Conservation (phyloP, 1,140 invertebrate species). For the Drepana arcuata region DNA sequence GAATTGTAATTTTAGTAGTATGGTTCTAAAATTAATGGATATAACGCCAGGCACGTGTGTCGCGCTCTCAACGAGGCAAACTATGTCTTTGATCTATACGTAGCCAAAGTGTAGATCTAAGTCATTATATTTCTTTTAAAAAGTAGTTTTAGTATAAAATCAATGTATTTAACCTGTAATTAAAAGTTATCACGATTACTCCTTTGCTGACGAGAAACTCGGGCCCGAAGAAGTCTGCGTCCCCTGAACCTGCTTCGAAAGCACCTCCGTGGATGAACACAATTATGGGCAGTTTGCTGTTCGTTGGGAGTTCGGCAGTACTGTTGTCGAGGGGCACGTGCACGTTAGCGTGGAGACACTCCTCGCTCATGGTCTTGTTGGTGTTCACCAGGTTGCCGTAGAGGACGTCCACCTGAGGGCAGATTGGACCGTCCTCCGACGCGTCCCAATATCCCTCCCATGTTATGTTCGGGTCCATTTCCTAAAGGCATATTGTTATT, state of each 20-base stretch:
- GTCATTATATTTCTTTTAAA: no score
- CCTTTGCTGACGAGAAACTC: constrained; percentile 76
- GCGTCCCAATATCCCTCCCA: constrained; percentile 73
- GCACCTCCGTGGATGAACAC: constrained; percentile 84
- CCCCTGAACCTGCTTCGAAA: constrained; percentile 75
- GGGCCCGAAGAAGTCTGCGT: constrained; percentile 72
- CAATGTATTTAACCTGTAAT: constrained; percentile 77
- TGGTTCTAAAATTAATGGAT: no score
- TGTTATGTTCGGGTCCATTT: constrained; percentile 69
- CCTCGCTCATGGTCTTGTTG: constrained; percentile 29
- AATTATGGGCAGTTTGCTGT: constrained; percentile 76
- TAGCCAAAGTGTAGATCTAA: no score
- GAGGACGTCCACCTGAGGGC: constrained; percentile 58
- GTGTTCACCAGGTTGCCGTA: constrained; percentile 26
- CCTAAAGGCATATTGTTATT: constrained; percentile 70
- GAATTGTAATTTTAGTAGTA: no score
- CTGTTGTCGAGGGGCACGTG: constrained; percentile 39
- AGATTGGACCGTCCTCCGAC: constrained; percentile 67
- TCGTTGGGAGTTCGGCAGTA: no score
- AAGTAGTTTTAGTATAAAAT: no score
- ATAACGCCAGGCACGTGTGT: no score
- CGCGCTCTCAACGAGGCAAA: no score
- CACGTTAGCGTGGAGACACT: constrained; percentile 45
- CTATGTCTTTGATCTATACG: no score
- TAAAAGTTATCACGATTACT: constrained; percentile 79